Conservation (phyloP, 2,797 vertebrate species). For the Cynodonichthys magdalenae region DNA sequence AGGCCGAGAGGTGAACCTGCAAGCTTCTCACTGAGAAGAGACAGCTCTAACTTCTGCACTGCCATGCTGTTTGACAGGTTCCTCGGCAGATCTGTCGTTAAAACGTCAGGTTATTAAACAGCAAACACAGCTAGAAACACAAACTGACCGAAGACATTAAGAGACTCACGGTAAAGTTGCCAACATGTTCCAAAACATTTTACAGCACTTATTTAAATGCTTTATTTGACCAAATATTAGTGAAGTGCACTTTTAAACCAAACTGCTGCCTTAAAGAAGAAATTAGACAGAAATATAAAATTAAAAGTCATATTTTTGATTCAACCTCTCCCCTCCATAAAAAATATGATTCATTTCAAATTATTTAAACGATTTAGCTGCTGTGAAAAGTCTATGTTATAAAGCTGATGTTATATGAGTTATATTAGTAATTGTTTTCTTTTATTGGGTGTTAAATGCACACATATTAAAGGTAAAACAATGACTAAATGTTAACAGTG, state of each 20-base stretch:
- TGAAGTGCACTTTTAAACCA: slow-evolving; percentile 62
- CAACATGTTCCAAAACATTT: slow-evolving; percentile 8
- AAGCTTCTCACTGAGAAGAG: no score
- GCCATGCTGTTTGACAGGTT: slow-evolving; percentile 4
- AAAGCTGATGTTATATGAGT: slow-evolving; percentile 10
- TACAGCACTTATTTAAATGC: slow-evolving; percentile 18
- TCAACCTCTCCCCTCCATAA: no score
- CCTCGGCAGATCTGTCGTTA: neutral
- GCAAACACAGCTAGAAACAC: neutral
- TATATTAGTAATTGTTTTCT: slow-evolving; percentile 9
- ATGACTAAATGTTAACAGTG: slow-evolving; percentile 12
- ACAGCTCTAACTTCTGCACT: no score
- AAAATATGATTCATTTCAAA: no score
- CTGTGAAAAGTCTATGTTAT: neutral
- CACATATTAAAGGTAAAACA: slow-evolving; percentile 15
- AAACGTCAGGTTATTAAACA: slow-evolving; percentile 30
- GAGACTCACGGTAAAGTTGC: slow-evolving; percentile 6
- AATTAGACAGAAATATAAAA: slow-evolving; percentile 7
- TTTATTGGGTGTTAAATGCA: slow-evolving; percentile 26
- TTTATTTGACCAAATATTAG: slow-evolving; percentile 58
- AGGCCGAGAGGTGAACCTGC: no score
- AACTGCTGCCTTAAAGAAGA: slow-evolving; percentile 53
- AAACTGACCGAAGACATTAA: neutral
- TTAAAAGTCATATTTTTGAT: slow-evolving; percentile 14
- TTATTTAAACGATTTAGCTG: no score